Evolutionary conservation across 1,140 invertebrate species (phyloP), one percentile per base, ranked within the genome.

Genomic region (Berghia stephanieae): DNA sequence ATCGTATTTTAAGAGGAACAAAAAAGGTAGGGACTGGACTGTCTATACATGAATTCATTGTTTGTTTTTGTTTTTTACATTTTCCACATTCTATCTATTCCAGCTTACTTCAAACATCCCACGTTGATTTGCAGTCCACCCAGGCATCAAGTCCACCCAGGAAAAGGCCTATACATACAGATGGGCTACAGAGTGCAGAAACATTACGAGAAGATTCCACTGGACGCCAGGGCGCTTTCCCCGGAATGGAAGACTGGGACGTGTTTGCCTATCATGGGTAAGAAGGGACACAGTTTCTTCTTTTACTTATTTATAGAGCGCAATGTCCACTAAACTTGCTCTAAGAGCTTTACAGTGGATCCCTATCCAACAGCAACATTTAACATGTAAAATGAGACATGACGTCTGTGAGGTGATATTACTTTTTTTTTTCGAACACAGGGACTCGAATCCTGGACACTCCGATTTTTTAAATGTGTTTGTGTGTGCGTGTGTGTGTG

Each of bases 61-160:
- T n/a, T n/a, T n/a, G 55, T 27, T 8, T n/a, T 43, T 43, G 69
- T 13, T 71, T 18, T 40, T 43, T 18, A 43, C 43, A 21, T 71
- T 42, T 4, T 8, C 36, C 18, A 24, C n/a, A 44, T 16, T 10
- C n/a, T 44, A 71, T 4, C 38, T 44, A 40, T 83, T 83, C 73
- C 76, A 87, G 86, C 85, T 5, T 87, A 87, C 76, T 87, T 87
- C 79, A 86, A 87, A 63, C 85, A 87, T 63, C 86, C 86, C 0
- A 79, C 80, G 24, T 75, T 86, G 42, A 79, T 87, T 31, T 87
- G 86, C 75, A 85, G 81, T 66, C 86, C 86, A 0, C 79, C 81
- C 72, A 78, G 79, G 10, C 38, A 71, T 13, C 79, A 83, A 34
- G 83, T 81, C n/a, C 79, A 79, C 36, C 71, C 81, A 46, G 84